A percentile compares a stretch with the other conserved stretches of the same genome.
Conservation (phyloP, 2,113 vertebrate genomes). For the Falcunculus frontatus region DNA sequence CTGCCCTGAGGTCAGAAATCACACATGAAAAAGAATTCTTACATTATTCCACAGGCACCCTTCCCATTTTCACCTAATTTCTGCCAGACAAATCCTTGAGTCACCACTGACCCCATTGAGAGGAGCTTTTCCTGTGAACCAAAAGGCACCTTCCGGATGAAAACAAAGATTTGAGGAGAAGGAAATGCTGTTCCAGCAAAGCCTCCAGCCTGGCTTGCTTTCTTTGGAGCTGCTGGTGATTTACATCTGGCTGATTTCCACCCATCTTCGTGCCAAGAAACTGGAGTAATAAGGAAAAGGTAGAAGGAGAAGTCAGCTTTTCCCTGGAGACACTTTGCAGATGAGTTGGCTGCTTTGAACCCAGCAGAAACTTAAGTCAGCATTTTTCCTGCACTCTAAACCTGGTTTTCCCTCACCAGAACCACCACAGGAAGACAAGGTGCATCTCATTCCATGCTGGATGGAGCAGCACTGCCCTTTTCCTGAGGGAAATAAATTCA, state of each 20-base stretch:
- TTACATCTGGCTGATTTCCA: not conserved
- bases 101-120: not conserved
- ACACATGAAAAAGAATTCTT: not conserved
- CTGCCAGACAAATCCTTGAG: not conserved
- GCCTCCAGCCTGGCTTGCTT: not conserved
- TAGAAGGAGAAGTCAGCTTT: not conserved
- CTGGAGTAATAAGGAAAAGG: not conserved
- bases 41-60: not conserved
- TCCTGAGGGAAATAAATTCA: not conserved
- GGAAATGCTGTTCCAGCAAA: not conserved
- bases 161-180: not conserved
- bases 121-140: not conserved
- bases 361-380: not conserved
- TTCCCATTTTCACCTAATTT: not conserved
- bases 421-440: not conserved
- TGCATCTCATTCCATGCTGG: not conserved
- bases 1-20: not conserved
- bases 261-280: not conserved
- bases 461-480: not conserved
- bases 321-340: not conserved
- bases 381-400: not conserved
- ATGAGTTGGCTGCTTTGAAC: not conserved
- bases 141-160: fast-evolving
- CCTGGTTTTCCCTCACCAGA: not conserved
- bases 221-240: not conserved